Evolutionary conservation across 2,888 invertebrate genomes (phyloP).

Genomic region (Allophyes oxyacanthae): DNA sequence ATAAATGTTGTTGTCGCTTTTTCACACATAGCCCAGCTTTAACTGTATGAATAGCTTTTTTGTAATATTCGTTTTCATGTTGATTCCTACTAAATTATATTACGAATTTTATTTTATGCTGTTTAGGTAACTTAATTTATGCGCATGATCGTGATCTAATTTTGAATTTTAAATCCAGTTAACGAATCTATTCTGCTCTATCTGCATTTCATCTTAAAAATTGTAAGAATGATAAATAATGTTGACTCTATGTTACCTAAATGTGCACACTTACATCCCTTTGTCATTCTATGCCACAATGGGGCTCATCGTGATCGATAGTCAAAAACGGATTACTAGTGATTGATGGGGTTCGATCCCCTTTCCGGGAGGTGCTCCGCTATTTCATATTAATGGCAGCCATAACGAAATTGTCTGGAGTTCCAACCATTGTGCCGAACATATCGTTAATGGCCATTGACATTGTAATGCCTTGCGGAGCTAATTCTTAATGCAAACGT

Average conservation of each 20-base stretch:
- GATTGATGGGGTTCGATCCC: slow-evolving; percentile 65
- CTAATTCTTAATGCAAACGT: slow-evolving; percentile 1
- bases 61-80: too few relatives aligned
- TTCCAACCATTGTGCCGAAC: slow-evolving; percentile 5
- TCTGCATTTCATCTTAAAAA: neutral
- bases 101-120: too few relatives aligned
- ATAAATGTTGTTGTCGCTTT: too few relatives aligned
- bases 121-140: too few relatives aligned
- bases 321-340: slow-evolving; percentile 62
- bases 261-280: slow-evolving; percentile 18
- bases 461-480: slow-evolving; percentile 6
- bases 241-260: slow-evolving; percentile 9
- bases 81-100: too few relatives aligned
- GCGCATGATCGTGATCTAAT: too few relatives aligned
- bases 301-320: slow-evolving; percentile 62
- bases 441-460: slow-evolving; percentile 14
- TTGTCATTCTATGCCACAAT: slow-evolving; percentile 40
- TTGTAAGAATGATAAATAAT: slow-evolving; percentile 2
- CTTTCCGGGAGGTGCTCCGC: slow-evolving; percentile 35
- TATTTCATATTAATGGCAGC: slow-evolving; percentile 34
- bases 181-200: neutral
- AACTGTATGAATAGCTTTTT: too few relatives aligned
- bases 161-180: too few relatives aligned
- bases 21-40: too few relatives aligned
- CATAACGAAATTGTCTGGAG: slow-evolving; percentile 32